Base-by-base conservation (phyloP, 2,113 vertebrate species). In the Dendrocopos noguchii region DNA sequence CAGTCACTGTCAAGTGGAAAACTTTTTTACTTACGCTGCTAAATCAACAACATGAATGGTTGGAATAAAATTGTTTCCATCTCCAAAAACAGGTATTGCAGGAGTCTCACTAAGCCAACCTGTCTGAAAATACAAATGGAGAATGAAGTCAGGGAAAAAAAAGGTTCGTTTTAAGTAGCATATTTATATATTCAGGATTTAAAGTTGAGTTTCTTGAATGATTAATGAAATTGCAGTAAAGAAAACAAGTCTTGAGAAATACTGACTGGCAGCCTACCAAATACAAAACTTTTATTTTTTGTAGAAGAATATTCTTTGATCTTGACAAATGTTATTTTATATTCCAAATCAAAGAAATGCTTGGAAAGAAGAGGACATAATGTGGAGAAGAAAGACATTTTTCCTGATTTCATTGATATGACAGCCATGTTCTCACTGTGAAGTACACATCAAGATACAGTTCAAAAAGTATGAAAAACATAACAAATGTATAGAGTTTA, bases 21-120 rank as follows among this genome's bases (percentile, higher is more conserved):
- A 3, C 39, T 10, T 17, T 22, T n/a, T 8, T 5, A 93, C 98
- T 94, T 81, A 99, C 99, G 95, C 97, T 59, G 99, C 98, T 75
- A 99, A 98, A 84, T 99, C 99, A 53, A 74, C 93, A 91, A 99
- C 75, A 73, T 99, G 98, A 97, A 99, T 99, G 5, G 97, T 97
- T 46, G 99, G 99, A 80, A 99, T 53, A 21, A 98, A 36, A 93
- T 99, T 99, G 12, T 67, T 94, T 76, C 99, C 99, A 1, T 98
- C 96, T 94, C 98, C 99, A 97, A 98, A 99, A 56, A 99, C 94
- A 11, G 98, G 98, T 74, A 99, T 89, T 31, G 88, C 87, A 10
- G 95, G 75, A 29, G 95, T 91, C 28, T 98, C 97, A 31, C 98
- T 98, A 91, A 98, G 87, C 99, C 99, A 99, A 9, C 98, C 97